Conservation (phyloP, 2,113 vertebrate genomes). For the Tragelaphus imberbis region DNA sequence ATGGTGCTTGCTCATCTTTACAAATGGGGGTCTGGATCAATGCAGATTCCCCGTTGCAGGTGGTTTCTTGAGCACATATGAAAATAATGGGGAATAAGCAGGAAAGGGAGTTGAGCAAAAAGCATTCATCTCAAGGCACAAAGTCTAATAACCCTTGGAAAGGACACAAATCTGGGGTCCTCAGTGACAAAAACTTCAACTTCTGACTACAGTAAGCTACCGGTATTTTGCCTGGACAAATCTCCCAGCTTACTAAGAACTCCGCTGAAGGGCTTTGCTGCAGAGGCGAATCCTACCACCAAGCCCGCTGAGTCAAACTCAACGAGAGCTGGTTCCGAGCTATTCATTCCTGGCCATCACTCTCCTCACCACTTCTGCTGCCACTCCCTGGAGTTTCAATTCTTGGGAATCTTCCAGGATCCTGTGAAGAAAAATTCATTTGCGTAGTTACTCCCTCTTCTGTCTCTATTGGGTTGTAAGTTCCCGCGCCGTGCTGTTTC, state of each 20-base stretch:
- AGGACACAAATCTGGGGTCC: background rate
- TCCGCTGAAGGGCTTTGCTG: background rate
- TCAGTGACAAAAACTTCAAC: background rate
- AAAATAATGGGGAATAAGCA: background rate
- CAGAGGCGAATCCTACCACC: background rate
- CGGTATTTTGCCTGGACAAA: background rate
- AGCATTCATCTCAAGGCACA: background rate
- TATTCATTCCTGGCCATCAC: background rate
- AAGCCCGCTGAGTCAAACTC: background rate
- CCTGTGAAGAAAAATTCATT: conserved; percentile 11
- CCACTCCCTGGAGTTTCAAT: background rate
- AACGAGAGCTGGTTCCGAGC: background rate
- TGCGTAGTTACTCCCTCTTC: background rate
- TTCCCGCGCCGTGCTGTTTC: background rate
- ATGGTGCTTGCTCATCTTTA: background rate
- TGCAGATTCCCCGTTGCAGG: background rate
- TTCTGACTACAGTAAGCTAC: background rate
- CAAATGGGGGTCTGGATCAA: background rate
- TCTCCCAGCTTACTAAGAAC: background rate
- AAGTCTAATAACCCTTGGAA: background rate
- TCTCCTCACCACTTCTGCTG: background rate
- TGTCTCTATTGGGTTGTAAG: background rate
- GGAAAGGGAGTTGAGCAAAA: background rate
- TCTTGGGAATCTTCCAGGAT: conserved; percentile 32
- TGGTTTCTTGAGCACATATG: background rate